Evolutionary conservation across 2,888 invertebrate species (phyloP).

Genomic region (Incurvaria masculella): DNA sequence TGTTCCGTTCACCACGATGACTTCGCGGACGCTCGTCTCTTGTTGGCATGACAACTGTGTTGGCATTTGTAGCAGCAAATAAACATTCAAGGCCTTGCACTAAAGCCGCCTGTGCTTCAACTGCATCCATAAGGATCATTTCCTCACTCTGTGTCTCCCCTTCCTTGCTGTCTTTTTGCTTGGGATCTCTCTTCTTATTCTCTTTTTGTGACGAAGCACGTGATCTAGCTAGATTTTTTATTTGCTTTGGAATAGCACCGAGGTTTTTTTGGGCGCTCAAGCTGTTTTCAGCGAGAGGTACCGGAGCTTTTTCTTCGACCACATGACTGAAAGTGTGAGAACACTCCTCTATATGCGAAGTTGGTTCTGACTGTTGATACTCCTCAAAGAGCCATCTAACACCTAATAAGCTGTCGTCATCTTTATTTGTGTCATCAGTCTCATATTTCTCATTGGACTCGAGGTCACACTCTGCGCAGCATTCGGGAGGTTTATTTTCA

Average conservation of each 20-base stretch:
- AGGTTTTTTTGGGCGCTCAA: slow-evolving; percentile 60
- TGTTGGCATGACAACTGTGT: slow-evolving; percentile 46
- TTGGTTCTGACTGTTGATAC: slow-evolving; percentile 18
- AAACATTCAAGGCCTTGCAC: slow-evolving; percentile 54
- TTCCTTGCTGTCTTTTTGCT: slow-evolving; percentile 29
- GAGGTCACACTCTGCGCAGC: slow-evolving; percentile 23
- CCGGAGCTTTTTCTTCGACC: slow-evolving; percentile 32
- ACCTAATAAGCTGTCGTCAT: slow-evolving; percentile 47
- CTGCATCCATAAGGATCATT: slow-evolving; percentile 45
- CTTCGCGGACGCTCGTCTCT: slow-evolving; percentile 38
- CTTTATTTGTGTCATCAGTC: slow-evolving; percentile 38
- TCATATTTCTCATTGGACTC: slow-evolving; percentile 31
- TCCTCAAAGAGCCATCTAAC: slow-evolving; percentile 51
- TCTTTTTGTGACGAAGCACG: slow-evolving; percentile 58
- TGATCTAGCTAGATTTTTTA: slow-evolving; percentile 53
- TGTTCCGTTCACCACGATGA: slow-evolving; percentile 43
- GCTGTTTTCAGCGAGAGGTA: slow-evolving; percentile 42
- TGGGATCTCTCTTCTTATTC: slow-evolving; percentile 51
- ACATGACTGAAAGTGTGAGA: slow-evolving; percentile 23
- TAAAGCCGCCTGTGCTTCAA: slow-evolving; percentile 54
- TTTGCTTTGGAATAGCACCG: slow-evolving; percentile 70
- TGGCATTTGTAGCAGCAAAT: slow-evolving; percentile 48
- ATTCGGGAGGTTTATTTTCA: slow-evolving; percentile 29
- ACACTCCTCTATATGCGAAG: neutral
- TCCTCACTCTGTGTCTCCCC: slow-evolving; percentile 46